Conservation (phyloP, 1,140 invertebrate genomes). For the Megalopta genalis region DNA sequence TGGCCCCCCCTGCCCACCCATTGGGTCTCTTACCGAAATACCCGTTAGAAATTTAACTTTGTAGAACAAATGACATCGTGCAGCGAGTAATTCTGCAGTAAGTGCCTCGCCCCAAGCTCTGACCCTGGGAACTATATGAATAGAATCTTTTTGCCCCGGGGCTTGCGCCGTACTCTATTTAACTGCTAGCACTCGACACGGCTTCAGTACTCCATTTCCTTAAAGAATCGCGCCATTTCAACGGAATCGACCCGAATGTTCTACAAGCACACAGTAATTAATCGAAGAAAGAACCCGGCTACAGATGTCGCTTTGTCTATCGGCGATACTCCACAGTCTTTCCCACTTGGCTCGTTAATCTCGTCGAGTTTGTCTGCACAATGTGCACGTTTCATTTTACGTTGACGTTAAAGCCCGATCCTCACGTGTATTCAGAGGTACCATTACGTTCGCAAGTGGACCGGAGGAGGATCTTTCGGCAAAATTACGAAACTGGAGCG, state of each 20-base stretch:
- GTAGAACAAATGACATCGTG: background rate
- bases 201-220: background rate
- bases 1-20: background rate
- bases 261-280: background rate
- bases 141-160: background rate
- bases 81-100: background rate
- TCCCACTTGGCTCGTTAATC: background rate
- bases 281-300: background rate
- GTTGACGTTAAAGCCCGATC: too few species aligned
- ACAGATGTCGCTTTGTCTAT: background rate
- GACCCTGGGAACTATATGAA: background rate
- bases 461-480: too few species aligned
- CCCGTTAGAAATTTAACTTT: background rate
- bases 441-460: too few species aligned
- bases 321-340: background rate
- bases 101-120: background rate
- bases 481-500: too few species aligned
- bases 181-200: background rate
- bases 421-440: too few species aligned
- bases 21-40: background rate
- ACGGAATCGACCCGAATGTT: background rate
- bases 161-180: background rate
- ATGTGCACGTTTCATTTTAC: too few species aligned
- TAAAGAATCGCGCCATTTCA: background rate
- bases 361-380: too few species aligned